Percentiles rank a stretch among this genome's conserved stretches.
Evolutionary conservation across 2,888 invertebrate species (phyloP).

Genomic region (Plagiodera versicolora): DNA sequence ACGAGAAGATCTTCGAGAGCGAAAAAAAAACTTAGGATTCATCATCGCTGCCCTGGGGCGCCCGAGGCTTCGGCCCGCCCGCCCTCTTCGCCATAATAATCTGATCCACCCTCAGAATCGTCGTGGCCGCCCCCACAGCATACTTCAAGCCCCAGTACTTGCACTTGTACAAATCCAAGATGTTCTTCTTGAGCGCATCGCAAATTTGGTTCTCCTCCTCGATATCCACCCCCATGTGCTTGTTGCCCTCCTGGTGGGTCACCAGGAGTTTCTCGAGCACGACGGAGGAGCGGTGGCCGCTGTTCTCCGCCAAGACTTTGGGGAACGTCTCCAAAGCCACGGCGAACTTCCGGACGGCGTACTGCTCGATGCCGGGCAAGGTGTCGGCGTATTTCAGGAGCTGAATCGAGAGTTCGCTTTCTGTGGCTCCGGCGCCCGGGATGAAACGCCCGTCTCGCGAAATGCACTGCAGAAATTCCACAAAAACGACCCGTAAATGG

Average conservation of each 20-base stretch:
- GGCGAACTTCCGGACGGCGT: conserved; percentile 93
- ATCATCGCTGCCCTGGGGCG: conserved; percentile 69
- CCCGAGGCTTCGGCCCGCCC: conserved; percentile 87
- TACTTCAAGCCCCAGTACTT: conserved; percentile 96
- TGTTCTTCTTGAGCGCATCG: conserved; percentile 76
- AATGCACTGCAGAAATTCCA: conserved; percentile 45
- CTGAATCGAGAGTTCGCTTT: conserved; percentile 89
- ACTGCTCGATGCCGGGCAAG: conserved; percentile 93
- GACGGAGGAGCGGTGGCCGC: conserved; percentile 86
- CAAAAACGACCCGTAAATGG: too few relatives aligned
- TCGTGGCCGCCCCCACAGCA: conserved; percentile 89
- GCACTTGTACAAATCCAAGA: conserved; percentile 80
- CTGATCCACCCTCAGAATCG: conserved; percentile 92
- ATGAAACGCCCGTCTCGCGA: conserved; percentile 64
- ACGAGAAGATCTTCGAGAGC: not conserved
- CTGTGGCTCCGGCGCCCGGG: conserved; percentile 94
- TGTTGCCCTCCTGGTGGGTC: conserved; percentile 75
- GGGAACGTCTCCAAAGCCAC: conserved; percentile 88
- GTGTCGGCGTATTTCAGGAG: conserved; percentile 88
- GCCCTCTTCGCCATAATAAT: conserved; percentile 98
- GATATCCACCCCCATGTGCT: conserved; percentile 79
- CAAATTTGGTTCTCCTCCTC: conserved; percentile 71
- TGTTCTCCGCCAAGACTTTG: conserved; percentile 91
- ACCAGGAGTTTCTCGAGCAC: conserved; percentile 87
- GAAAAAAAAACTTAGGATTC: conserved; percentile 54